phyloP scores from a whole-genome alignment of 2,888 invertebrate species.

The Agrochola lota region DNA sequence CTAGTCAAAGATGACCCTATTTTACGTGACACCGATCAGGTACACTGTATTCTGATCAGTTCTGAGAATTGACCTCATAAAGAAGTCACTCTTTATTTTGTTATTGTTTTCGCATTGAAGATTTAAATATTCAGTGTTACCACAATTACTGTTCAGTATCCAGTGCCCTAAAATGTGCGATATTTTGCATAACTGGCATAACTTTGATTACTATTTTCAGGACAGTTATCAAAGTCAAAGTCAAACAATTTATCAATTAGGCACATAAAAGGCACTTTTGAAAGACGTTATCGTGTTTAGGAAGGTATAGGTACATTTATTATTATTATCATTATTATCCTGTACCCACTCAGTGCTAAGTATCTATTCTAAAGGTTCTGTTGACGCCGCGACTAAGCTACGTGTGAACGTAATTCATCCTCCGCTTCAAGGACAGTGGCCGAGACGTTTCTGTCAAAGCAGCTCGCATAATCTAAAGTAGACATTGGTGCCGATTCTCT shows the following conservation, averaged over 20 bases:
- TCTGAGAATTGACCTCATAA: background rate
- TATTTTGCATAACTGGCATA: background rate
- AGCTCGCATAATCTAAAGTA: background rate
- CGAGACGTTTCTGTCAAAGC: background rate
- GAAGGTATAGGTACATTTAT: background rate
- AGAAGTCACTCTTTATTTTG: slow-evolving; percentile 1
- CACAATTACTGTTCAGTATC: background rate
- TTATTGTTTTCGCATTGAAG: background rate
- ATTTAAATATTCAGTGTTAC: background rate
- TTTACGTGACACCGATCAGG: slow-evolving; percentile 16
- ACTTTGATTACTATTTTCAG: background rate
- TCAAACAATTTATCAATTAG: too few relatives aligned
- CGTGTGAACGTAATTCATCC: background rate
- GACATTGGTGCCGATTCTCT: too few relatives aligned
- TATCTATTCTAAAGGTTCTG: background rate
- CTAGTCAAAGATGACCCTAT: background rate
- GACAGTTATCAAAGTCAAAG: too few relatives aligned
- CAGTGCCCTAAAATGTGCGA: background rate
- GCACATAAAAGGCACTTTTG: too few relatives aligned
- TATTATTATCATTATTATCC: background rate
- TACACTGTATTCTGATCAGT: background rate
- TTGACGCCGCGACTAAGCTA: background rate
- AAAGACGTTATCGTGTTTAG: background rate
- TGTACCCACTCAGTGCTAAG: background rate
- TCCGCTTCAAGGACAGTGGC: background rate